Evolutionary conservation across 2,797 vertebrate genomes (phyloP).

Genomic region (Coregonus ussuriensis): DNA sequence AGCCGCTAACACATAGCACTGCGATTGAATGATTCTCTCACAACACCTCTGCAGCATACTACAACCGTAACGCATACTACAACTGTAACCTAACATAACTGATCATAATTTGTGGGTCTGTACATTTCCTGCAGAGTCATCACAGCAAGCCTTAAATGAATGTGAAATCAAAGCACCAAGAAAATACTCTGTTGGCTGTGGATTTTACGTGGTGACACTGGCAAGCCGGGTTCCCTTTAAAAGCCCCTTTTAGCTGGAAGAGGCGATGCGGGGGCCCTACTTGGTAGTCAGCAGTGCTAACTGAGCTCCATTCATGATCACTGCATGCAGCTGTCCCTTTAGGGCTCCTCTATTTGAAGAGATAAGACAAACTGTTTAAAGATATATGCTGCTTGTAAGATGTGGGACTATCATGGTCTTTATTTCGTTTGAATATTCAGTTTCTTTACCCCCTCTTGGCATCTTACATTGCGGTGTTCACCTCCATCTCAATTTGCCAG

Average conservation of each 20-base stretch:
- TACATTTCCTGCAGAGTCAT: background rate
- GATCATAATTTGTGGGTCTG: background rate
- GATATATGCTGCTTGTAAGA: slow-evolving; percentile 63
- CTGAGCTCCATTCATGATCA: slow-evolving; percentile 66
- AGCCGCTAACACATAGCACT: background rate
- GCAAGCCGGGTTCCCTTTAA: background rate
- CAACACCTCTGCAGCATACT: background rate
- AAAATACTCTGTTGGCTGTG: background rate
- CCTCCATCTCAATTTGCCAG: background rate
- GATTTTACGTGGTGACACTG: background rate
- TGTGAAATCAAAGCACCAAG: slow-evolving; percentile 1
- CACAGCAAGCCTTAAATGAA: background rate
- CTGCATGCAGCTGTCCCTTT: slow-evolving; percentile 69
- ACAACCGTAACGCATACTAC: background rate
- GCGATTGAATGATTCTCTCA: background rate
- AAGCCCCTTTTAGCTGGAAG: background rate
- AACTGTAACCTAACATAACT: background rate
- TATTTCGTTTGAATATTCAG: slow-evolving; percentile 24
- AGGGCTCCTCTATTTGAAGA: slow-evolving; percentile 54
- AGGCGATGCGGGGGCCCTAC: slow-evolving; percentile 31
- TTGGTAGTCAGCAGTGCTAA: slow-evolving; percentile 64
- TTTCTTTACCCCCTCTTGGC: slow-evolving; percentile 2
- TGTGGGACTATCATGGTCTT: slow-evolving; percentile 50
- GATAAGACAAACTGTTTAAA: slow-evolving; percentile 57
- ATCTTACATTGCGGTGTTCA: background rate